Evolutionary conservation across 2,113 vertebrate genomes (phyloP), one percentile per base, ranked within the genome.

Genomic region (Morone chrysops): DNA sequence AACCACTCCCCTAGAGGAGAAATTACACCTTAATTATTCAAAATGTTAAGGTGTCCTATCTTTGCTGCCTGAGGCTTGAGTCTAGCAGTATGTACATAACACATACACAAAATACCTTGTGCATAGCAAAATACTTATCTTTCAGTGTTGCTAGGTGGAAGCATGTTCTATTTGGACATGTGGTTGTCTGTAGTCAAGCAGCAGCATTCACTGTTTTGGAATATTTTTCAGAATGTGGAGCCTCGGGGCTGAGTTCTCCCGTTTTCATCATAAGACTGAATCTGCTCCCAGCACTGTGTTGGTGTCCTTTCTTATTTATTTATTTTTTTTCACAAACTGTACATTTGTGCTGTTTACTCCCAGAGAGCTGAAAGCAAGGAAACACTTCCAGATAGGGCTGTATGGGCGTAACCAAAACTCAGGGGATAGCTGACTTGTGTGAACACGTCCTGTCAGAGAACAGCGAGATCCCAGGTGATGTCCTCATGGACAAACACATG

Each of bases 401-500:
- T n/a, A 75, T 50, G 90, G 92, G 92, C 10, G 91, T 90, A 82
- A 90, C 90, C 87, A 48, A 65, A 84, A 78, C 85, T 81, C 77
- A 71, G 80, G 76, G 90, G 82, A 84, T 79, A 57, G 80, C 86
- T 65, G 75, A 81, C 92, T 38, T 87, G 94, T 89, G 80, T 38
- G 66, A 78, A 92, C 93, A 92, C 60, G 92, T 90, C 83, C 84
- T 61, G 82, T 86, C 61, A 83, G 68, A 78, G 80, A 87, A 75
- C 78, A 85, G 61, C 11, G 25, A 75, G 75, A 88, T 87, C 66
- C 70, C 79, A 76, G 75, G 81, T 83, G 91, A 92, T 89, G 87
- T 92, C 90, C 88, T 88, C 18, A 59, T 65, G 80, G 83, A 90
- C 87, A 90, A 92, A 94, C 84, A 93, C 83, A 83, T 93, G 89